These are phyloP conservation scores for Geophilus truncorum DNA, from an alignment of 2,888 invertebrate species.

Conservation along the genomic window DNA sequence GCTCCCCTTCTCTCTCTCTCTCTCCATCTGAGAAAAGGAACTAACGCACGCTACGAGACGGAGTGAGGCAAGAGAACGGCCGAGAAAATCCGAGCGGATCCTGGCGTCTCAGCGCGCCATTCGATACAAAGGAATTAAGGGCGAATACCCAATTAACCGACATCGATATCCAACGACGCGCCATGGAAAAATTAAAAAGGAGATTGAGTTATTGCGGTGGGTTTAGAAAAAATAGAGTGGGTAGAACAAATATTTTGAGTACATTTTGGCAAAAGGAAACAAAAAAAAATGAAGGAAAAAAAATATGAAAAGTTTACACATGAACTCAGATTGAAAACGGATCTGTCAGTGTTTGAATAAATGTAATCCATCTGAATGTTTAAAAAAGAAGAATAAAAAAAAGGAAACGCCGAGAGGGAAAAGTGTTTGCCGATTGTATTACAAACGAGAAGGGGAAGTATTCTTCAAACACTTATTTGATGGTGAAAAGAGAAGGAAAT, in stretches of 20 bases:
- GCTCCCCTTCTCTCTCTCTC: not conserved
- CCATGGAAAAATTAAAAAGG: not conserved
- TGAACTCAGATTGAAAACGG: not conserved
- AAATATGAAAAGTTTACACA: slow-evolving; percentile 2
- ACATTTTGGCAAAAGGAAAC: not conserved
- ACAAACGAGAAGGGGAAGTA: slow-evolving; percentile 7
- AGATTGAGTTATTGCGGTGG: not conserved
- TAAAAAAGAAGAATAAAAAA: not conserved
- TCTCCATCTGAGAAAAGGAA: slow-evolving; percentile 15
- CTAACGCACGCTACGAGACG: not conserved
- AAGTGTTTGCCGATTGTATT: slow-evolving; percentile 20
- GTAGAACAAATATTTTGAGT: not conserved
- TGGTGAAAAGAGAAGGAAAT: slow-evolving; percentile 20
- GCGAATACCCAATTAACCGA: slow-evolving; percentile 3
- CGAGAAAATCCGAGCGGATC: not conserved
- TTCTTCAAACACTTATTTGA: slow-evolving; percentile 20
- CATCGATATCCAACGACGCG: not conserved
- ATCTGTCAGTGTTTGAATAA: slow-evolving; percentile 2
- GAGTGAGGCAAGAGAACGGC: not conserved
- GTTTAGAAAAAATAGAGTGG: not conserved
- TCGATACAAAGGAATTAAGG: slow-evolving; percentile 10
- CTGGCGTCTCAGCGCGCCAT: not conserved
- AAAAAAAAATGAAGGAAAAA: not conserved
- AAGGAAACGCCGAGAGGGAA: not conserved
- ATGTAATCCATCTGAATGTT: slow-evolving; percentile 6